Evolutionary conservation across 2,888 invertebrate species (phyloP).

Genomic region (Ashinkailepas kermadecensis): DNA sequence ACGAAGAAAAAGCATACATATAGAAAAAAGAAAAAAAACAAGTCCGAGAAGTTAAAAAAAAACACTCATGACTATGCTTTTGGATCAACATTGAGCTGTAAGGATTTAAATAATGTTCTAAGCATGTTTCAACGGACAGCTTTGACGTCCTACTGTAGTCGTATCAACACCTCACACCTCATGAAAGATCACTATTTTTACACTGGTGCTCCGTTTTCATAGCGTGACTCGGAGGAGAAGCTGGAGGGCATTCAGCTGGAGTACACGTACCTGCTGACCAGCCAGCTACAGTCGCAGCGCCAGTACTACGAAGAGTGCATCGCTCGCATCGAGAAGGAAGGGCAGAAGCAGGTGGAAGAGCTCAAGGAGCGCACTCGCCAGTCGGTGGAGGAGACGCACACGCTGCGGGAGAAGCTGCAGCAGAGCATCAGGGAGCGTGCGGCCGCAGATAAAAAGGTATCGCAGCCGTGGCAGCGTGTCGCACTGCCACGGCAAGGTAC

Average conservation of each 20-base stretch:
- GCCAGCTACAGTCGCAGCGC: slow-evolving; percentile 89
- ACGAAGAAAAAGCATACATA: no score
- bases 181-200: no score
- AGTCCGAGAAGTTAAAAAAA: no score
- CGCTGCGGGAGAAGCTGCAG: slow-evolving; percentile 44
- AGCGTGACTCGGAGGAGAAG: slow-evolving; percentile 61
- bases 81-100: no score
- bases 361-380: slow-evolving; percentile 49
- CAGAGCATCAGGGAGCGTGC: slow-evolving; percentile 39
- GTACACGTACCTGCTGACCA: slow-evolving; percentile 90
- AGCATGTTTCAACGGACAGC: no score
- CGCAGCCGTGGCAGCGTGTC: no score
- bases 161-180: no score
- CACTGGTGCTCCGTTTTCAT: not conserved
- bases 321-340: slow-evolving; percentile 42
- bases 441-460: slow-evolving; percentile 34
- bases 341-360: slow-evolving; percentile 40
- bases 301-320: slow-evolving; percentile 81
- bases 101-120: no score
- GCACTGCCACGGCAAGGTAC: no score
- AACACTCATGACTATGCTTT: no score
- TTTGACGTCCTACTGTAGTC: no score
- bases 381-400: slow-evolving; percentile 42
- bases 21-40: no score
- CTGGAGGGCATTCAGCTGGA: slow-evolving; percentile 91